Percentiles rank a stretch among this genome's conserved stretches.
These are phyloP conservation scores for Heteromormyrus szaboi DNA, from an alignment of 2,797 vertebrate genomes.

Conservation along the genomic window DNA sequence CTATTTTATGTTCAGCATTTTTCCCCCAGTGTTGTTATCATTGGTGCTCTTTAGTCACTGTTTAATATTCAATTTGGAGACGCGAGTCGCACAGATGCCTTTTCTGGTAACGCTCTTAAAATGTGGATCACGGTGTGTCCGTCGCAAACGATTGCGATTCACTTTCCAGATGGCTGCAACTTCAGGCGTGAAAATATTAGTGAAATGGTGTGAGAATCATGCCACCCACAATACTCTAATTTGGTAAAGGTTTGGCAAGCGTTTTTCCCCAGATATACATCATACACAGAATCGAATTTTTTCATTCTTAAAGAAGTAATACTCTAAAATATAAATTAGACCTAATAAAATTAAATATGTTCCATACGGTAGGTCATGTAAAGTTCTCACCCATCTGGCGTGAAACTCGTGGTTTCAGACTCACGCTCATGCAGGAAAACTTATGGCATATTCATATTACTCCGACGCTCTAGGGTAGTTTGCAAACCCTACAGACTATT, in stretches of 20 bases:
- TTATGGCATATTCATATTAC: not conserved
- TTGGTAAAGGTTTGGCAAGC: not conserved
- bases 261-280: not conserved
- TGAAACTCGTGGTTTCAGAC: too few relatives aligned
- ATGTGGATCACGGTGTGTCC: not conserved
- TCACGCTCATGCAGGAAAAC: too few relatives aligned
- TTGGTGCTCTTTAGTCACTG: constrained; percentile 10
- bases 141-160: not conserved
- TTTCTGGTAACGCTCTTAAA: not conserved
- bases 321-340: not conserved
- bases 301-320: not conserved
- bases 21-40: not conserved
- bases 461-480: not conserved
- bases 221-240: not conserved
- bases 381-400: not conserved
- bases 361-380: not conserved
- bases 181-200: not conserved
- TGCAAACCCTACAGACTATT: not conserved
- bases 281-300: not conserved
- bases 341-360: not conserved
- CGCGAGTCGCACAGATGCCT: not conserved
- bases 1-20: not conserved
- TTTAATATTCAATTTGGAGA: constrained; percentile 19
- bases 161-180: not conserved
- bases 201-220: not conserved